Evolutionary conservation across 2,888 invertebrate species (phyloP), one percentile per base, ranked within the genome.

Genomic region (Anoplius nigerrimus): DNA sequence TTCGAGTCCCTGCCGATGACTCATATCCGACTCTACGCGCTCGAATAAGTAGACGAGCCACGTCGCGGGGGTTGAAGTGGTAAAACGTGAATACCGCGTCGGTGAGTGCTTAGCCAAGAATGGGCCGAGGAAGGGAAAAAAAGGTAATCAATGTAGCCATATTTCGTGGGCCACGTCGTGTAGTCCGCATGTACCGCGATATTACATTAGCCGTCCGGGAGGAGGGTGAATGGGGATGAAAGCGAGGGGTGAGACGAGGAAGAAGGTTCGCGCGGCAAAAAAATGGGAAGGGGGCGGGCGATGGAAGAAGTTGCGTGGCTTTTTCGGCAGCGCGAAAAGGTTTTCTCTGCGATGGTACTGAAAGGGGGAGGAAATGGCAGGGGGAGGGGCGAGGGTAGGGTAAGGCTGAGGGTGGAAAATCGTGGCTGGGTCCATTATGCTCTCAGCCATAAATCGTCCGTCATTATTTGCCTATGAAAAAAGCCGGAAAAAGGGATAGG

Each of bases 121-220:
- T 43, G 57, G 27, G 51, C 16, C 13, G 48, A 48, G 18, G n/a
- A 11, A 45, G 45, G 11, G 11, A 45, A 45, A 71, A 75, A 71
- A 79, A 72, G 68, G 67, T 75, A 76, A 76, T 76, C 76, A 69
- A 76, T 71, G 75, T 73, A 65, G 71, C 64, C 69, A 68, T 78
- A 76, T 76, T 76, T 78, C 65, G 79, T 69, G 65, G 56, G 51
- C 62, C 21, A 15, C 56, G 64, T 63, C 76, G 65, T 64, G 68
- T 63, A 68, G 34, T 34, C 59, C 63, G 24, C 55, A 48, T 57
- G 51, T 66, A 66, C 60, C 46, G 16, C 45, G 55, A 34, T 65
- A 62, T 66, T 74, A 45, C 69, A 58, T 58, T 58, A 58, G 45
- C 46, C 57, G 16, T n/a, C n/a, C 11, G 48, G 48, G 16, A 2